phyloP scores from a whole-genome alignment of 2,113 vertebrate species.

The Nipponia nippon region DNA sequence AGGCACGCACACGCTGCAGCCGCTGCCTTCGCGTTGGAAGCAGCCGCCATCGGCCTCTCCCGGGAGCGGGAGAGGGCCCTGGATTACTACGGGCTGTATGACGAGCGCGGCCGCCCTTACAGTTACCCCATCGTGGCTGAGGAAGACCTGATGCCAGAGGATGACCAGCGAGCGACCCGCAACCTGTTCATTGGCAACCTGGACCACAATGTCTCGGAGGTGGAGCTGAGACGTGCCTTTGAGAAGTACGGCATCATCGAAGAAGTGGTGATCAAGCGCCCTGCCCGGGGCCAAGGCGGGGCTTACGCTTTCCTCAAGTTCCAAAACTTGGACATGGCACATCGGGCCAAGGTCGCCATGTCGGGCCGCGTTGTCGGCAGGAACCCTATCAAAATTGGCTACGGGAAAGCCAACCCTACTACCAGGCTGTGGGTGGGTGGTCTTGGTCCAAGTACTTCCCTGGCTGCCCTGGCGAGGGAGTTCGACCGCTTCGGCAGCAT shows the following conservation, averaged over 20 bases:
- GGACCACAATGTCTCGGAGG: slow-evolving; percentile 90
- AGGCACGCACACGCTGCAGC: slow-evolving; percentile 74
- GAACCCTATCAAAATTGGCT: slow-evolving; percentile 96
- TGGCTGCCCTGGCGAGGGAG: slow-evolving; percentile 91
- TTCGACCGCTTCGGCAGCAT: slow-evolving; percentile 98
- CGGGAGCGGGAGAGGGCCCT: slow-evolving; percentile 86
- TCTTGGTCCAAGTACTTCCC: slow-evolving; percentile 86
- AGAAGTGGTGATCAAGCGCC: slow-evolving; percentile 95
- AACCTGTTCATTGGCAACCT: slow-evolving; percentile 97
- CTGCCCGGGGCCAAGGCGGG: slow-evolving; percentile 86
- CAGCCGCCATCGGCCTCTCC: slow-evolving; percentile 80
- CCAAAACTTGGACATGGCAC: slow-evolving; percentile 98
- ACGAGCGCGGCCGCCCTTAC: slow-evolving; percentile 88
- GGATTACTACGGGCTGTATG: slow-evolving; percentile 91
- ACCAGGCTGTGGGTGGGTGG: slow-evolving; percentile 97
- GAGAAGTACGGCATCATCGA: slow-evolving; percentile 97
- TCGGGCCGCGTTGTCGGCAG: slow-evolving; percentile 90
- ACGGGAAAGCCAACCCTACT: slow-evolving; percentile 94
- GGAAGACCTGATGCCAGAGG: slow-evolving; percentile 94
- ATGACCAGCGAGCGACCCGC: slow-evolving; percentile 93
- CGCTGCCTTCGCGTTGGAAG: slow-evolving; percentile 80
- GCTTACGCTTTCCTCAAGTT: slow-evolving; percentile 98
- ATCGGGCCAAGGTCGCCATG: slow-evolving; percentile 96
- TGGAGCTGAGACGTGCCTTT: slow-evolving; percentile 88
- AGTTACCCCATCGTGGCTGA: slow-evolving; percentile 82